phyloP scores from a whole-genome alignment of 1,140 invertebrate genomes.

The Calephelis nemesis region DNA sequence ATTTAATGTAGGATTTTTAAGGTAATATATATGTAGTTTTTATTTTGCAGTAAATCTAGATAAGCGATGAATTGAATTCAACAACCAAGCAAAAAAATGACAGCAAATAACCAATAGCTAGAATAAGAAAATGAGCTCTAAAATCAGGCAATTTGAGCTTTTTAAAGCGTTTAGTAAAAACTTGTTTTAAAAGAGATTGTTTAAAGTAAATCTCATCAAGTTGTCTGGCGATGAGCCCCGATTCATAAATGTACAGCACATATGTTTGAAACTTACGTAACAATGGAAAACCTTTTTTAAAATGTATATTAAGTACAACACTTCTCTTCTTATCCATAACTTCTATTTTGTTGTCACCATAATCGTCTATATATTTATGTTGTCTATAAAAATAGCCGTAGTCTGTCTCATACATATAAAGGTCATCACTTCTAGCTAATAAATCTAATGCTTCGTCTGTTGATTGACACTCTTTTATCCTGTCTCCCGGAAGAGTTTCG shows the following conservation, averaged over 20 bases:
- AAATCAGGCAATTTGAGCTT: constrained; percentile 29
- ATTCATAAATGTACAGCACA: constrained; percentile 24
- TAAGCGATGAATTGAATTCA: constrained; percentile 23
- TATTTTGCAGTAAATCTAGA: background rate
- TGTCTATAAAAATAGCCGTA: constrained; percentile 8
- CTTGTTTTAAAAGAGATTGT: constrained; percentile 20
- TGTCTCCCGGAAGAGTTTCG: constrained; percentile 6
- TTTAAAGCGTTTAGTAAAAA: constrained; percentile 23
- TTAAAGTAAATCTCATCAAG: constrained; percentile 15
- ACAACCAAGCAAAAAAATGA: constrained; percentile 32
- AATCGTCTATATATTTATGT: constrained; percentile 20
- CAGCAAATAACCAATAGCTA: constrained; percentile 30
- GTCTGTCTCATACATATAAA: constrained; percentile 15
- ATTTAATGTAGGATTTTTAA: too few species aligned
- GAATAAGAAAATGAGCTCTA: constrained; percentile 28
- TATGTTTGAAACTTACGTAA: constrained; percentile 26
- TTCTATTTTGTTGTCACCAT: constrained; percentile 2
- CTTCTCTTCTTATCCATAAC: constrained; percentile 10
- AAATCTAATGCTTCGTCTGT: constrained; percentile 17
- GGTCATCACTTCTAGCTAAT: constrained; percentile 1
- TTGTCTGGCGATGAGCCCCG: constrained; percentile 25
- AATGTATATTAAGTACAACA: constrained; percentile 23
- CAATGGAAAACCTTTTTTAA: constrained; percentile 29
- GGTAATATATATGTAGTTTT: too few species aligned
- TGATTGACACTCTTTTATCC: constrained; percentile 8